These are phyloP conservation scores for Clamator glandarius DNA, from an alignment of 2,797 vertebrate species.

Conservation along the genomic window DNA sequence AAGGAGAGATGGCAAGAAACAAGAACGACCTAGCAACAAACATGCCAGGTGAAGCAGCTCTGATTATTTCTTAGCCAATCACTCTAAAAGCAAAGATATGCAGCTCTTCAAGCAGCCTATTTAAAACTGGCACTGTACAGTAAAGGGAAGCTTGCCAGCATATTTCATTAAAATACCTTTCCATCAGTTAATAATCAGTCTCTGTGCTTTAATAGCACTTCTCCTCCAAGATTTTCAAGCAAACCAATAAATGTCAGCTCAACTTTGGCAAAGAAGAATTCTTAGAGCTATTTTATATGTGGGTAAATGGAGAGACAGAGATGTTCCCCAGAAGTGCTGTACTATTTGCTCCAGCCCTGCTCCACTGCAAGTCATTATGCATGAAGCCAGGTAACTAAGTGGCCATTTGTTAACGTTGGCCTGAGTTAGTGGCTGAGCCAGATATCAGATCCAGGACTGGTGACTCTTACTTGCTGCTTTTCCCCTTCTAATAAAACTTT, in stretches of 20 bases:
- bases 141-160: conserved; percentile 28
- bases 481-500: conserved; percentile 34
- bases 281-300: not conserved
- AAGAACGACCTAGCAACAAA: conserved; percentile 10
- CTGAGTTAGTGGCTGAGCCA: no score
- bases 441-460: not conserved
- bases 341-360: not conserved
- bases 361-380: not conserved
- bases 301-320: not conserved
- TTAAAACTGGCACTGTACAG: not conserved
- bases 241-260: conserved; percentile 31
- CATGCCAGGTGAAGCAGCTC: not conserved
- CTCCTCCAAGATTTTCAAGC: conserved; percentile 23
- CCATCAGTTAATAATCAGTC: conserved; percentile 42
- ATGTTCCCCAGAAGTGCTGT: not conserved
- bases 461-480: conserved; percentile 7
- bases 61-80: not conserved
- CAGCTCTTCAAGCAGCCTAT: conserved; percentile 14
- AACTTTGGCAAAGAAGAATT: not conserved
- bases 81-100: not conserved
- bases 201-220: conserved; percentile 1
- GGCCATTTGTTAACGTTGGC: not conserved
- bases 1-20: conserved; percentile 25
- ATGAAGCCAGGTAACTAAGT: not conserved
- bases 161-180: conserved; percentile 60